A percentile compares a stretch with the other conserved stretches of the same genome.
Evolutionary conservation across 2,888 invertebrate species (phyloP).

Genomic region (Lepidocyrtinus sp.): DNA sequence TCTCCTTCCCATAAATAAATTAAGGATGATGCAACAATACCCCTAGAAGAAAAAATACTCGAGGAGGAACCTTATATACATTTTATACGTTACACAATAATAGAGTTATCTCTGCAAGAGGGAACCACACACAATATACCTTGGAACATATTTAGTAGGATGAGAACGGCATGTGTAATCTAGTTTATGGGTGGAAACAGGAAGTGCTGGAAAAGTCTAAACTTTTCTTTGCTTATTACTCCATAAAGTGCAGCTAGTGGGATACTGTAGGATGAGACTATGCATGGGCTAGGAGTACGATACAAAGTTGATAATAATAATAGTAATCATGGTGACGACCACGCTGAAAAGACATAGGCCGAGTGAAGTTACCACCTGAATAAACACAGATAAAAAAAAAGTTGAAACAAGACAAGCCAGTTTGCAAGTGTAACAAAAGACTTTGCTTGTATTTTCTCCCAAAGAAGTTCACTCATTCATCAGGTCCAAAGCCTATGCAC

Average conservation of each 20-base stretch:
- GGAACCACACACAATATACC: too few relatives aligned
- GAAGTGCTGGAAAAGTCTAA: not conserved
- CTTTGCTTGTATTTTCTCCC: constrained; percentile 20
- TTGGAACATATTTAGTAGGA: too few relatives aligned
- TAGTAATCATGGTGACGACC: not conserved
- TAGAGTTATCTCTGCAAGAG: too few relatives aligned
- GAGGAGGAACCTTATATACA: too few relatives aligned
- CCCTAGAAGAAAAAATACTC: not conserved
- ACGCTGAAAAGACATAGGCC: constrained; percentile 26
- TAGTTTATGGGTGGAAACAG: not conserved
- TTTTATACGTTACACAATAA: too few relatives aligned
- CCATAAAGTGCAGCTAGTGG: too few relatives aligned
- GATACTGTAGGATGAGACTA: not conserved
- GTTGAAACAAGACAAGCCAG: constrained; percentile 48
- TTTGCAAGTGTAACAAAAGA: constrained; percentile 9
- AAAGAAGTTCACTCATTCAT: constrained; percentile 4
- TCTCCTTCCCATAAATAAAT: constrained; percentile 1
- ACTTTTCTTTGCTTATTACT: too few relatives aligned
- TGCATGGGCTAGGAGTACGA: not conserved
- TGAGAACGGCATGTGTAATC: not conserved
- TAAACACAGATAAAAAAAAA: constrained; percentile 70
- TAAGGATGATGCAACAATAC: not conserved
- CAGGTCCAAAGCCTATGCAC: not conserved
- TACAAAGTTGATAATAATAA: constrained; percentile 9
- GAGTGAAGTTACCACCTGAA: constrained; percentile 68